phyloP scores from a whole-genome alignment of 2,888 invertebrate species.

The Apodemia mormo region DNA sequence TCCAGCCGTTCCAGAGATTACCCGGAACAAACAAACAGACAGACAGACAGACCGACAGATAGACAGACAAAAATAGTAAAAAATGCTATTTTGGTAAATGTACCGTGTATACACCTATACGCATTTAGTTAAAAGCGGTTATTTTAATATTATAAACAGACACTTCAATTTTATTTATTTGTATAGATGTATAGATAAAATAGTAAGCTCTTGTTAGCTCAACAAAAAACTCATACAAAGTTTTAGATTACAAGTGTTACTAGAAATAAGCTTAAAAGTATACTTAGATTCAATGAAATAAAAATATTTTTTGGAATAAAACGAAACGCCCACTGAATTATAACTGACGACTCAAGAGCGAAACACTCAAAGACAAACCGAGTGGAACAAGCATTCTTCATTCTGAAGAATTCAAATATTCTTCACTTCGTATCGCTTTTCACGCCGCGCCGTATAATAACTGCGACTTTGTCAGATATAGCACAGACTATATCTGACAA shows the following conservation, averaged over 20 bases:
- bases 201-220: neutral
- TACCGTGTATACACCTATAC: no score
- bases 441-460: constrained; percentile 10
- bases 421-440: constrained; percentile 14
- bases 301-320: constrained; percentile 5
- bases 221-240: neutral
- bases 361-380: constrained; percentile 4
- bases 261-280: neutral
- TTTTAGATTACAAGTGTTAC: neutral
- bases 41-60: no score
- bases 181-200: no score
- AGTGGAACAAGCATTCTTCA: constrained; percentile 12
- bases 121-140: no score
- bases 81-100: no score
- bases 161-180: no score
- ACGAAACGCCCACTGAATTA: neutral
- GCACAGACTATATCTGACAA: neutral
- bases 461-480: neutral
- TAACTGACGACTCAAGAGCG: neutral
- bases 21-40: no score
- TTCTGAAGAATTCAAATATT: constrained; percentile 18
- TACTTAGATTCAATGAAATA: neutral
- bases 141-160: no score
- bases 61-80: no score
- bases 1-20: no score